Base-by-base conservation (phyloP, 1,140 invertebrate species). In the Carcinoscorpius rotundicauda region DNA sequence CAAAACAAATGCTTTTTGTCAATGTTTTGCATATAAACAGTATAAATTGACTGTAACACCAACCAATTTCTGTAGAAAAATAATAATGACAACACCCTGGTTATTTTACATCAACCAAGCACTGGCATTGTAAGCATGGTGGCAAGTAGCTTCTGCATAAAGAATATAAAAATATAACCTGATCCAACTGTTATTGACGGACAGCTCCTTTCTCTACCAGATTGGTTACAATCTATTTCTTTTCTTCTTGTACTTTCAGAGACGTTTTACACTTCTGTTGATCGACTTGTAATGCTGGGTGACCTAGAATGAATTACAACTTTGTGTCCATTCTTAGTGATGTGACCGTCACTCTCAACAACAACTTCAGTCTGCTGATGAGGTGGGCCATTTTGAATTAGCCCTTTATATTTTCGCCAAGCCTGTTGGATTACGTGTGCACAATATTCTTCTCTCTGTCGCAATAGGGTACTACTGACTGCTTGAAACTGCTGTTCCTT, bases 361-460 rank as follows among this genome's bases (percentile, higher is more conserved):
- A 91, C 80, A 68, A 91, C 88, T 66, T 87, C 86, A 61, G 89
- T 90, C 71, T 87, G 70, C 60, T 73, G 85, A 6, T 56, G 57
- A 10, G 48, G 66, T 82, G 80, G 48, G 52, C 71, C 68, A 8
- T 67, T 64, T 29, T 66, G 77, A 29, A 29, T 29, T 72, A 78
- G 62, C 69, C 72, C 74, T 51, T 65, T 64, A 60, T 73, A 78
- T 51, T 73, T 70, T 58, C 76, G 67, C 91, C 93, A 98, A 60
- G 91, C 91, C 73, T 89, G 88, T 78, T 98, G 94, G 71, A 98
- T 96, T 29, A 97, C 83, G 65, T 90, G 82, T 64, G 93, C 93
- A 79, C 92, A 95, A 78, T 95, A 97, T 75, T 96, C 92, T 77
- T 97, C 93, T 52, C 93, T 84, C 79, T 97, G 94, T 61, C 94